Base-by-base conservation (phyloP, 2,888 invertebrate genomes). In the Mechanitis messenoides region DNA sequence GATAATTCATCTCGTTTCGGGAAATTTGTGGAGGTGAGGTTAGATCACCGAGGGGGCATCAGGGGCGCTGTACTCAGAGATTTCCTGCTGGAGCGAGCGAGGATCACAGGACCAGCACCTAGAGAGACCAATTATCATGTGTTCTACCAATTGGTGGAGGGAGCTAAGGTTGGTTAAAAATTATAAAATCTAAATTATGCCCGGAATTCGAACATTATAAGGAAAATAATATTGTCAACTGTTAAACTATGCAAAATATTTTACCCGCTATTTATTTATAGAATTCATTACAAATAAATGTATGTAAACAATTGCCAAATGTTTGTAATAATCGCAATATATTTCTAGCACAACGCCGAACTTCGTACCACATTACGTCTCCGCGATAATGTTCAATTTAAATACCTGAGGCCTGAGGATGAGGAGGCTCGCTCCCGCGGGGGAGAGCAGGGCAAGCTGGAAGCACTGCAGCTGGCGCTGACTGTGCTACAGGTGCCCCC, bases 11-110 rank as follows among this genome's bases (percentile, higher is more conserved):
- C 96, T 47, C 92, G 97, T 9, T 97, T 97, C 83, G 97, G 97
- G n/a, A 97, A 97, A 86, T 97, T 97, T 81, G 97, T 97, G 92
- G 97, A 97, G 86, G 96, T 97, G 6, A 96, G 97, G 77, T 94
- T 97, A 79, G 97, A 97, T 86, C 92, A 92, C 66, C 93, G 95
- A 72, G 96, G 96, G 89, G 95, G 95, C 85, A 97, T 97, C 74
- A 95, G 95, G 71, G 97, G 97, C 28, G 97, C 97, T 73, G 95
- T 97, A 66, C 94, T 97, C 59, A 94, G 97, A 77, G 97, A 97
- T 84, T 97, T 97, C 80, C 90, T 97, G 58, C 88, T 97, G 66
- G 97, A 97, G 80, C 95, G 97, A 76, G 97, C 96, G 31, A 92
- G 97, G 69, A 95, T 97, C 75, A 97, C 97, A 0, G 96, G 96